Percentiles rank a stretch among this genome's conserved stretches.
phyloP scores from a whole-genome alignment of 1,140 invertebrate genomes.

The Aporrectodea caliginosa region DNA sequence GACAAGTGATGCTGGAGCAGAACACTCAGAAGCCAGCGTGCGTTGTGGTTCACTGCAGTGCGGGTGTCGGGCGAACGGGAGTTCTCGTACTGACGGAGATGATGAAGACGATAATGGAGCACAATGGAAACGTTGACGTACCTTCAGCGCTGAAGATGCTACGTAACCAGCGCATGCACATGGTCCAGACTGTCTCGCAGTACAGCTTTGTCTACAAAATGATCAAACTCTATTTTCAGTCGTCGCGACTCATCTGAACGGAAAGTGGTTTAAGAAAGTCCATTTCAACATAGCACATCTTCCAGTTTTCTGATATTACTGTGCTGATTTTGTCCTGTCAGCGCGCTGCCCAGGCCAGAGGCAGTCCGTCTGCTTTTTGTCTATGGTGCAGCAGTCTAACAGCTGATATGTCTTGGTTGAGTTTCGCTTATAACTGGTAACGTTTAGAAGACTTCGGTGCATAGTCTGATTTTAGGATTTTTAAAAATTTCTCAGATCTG shows the following conservation, averaged over 20 bases:
- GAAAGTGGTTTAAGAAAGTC: too few relatives aligned
- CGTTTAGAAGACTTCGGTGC: too few relatives aligned
- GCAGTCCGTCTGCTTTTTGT: too few relatives aligned
- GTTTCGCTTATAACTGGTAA: too few relatives aligned
- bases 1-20: background rate
- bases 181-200: conserved; percentile 80
- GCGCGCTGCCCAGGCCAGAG: too few relatives aligned
- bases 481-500: too few relatives aligned
- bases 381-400: too few relatives aligned
- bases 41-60: conserved; percentile 91
- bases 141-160: conserved; percentile 70
- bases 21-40: conserved; percentile 62
- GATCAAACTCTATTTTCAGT: conserved; percentile 77
- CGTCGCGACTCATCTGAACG: conserved; percentile 73
- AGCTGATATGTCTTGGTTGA: too few relatives aligned
- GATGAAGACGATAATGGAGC: conserved; percentile 49
- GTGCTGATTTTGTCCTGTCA: too few relatives aligned
- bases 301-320: too few relatives aligned
- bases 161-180: conserved; percentile 75
- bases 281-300: too few relatives aligned
- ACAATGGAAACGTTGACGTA: conserved; percentile 56
- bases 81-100: conserved; percentile 71
- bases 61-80: conserved; percentile 94
- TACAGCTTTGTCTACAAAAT: conserved; percentile 84
- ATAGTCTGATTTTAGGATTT: too few relatives aligned